phyloP scores from a whole-genome alignment of 2,888 invertebrate genomes.

The Xestia c-nigrum region DNA sequence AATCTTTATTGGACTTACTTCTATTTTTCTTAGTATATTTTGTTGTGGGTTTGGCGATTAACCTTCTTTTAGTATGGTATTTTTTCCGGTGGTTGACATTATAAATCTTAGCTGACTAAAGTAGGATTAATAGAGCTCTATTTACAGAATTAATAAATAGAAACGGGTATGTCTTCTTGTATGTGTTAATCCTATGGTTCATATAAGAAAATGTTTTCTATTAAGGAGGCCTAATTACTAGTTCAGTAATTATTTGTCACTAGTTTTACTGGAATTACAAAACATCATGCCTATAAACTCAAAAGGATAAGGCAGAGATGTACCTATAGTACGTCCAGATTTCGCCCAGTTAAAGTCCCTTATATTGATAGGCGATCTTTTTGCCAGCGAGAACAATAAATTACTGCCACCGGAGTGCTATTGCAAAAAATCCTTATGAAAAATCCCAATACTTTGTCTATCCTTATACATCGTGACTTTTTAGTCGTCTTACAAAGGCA shows the following conservation, averaged over 20 bases:
- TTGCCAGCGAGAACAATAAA: not conserved
- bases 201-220: not conserved
- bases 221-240: not conserved
- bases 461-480: too few species aligned
- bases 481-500: too few species aligned
- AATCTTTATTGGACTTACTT: not conserved
- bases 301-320: not conserved
- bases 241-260: not conserved
- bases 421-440: not conserved
- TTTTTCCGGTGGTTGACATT: constrained; percentile 25
- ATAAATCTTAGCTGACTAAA: constrained; percentile 28
- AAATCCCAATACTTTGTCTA: not conserved
- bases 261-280: not conserved
- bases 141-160: not conserved
- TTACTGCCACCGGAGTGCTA: not conserved
- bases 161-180: not conserved
- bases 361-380: not conserved
- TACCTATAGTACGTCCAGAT: not conserved
- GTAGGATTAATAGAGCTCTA: not conserved
- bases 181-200: not conserved
- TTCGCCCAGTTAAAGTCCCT: not conserved
- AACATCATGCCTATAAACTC: not conserved
- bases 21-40: constrained; percentile 1
- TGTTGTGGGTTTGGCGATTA: not conserved
- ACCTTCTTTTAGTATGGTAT: constrained; percentile 15